Evolutionary conservation across 2,113 vertebrate genomes (phyloP).

Genomic region (Python bivittatus): DNA sequence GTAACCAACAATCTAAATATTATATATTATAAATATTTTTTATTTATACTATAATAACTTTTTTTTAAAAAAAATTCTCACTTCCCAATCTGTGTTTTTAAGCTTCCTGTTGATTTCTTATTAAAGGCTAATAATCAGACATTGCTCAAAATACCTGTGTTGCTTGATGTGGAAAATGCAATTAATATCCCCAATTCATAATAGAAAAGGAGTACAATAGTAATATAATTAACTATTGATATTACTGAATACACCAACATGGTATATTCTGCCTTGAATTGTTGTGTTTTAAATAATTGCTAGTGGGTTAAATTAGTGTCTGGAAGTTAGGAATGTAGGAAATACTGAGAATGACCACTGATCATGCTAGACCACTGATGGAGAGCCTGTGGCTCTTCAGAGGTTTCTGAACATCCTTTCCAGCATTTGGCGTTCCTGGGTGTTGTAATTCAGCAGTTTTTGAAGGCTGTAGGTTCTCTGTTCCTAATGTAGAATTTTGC

Average conservation of each 20-base stretch:
- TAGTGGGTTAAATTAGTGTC: not conserved
- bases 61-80: slow-evolving; percentile 49
- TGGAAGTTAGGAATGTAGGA: not conserved
- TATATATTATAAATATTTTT: too few species aligned
- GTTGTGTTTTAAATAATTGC: not conserved
- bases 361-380: not conserved
- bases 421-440: not conserved
- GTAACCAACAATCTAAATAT: slow-evolving; percentile 64
- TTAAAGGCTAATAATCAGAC: slow-evolving; percentile 7
- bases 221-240: not conserved
- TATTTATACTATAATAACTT: slow-evolving; percentile 69
- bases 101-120: slow-evolving; percentile 24
- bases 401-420: not conserved
- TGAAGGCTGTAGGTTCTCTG: not conserved
- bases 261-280: not conserved
- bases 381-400: not conserved
- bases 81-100: slow-evolving; percentile 18
- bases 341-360: not conserved
- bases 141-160: not conserved
- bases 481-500: not conserved
- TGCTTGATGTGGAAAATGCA: not conserved
- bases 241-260: not conserved
- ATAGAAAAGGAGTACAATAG: not conserved
- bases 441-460: not conserved
- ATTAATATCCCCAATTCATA: not conserved